Conservation (phyloP, 2,888 invertebrate species). For the Meghimatium bilineatum region DNA sequence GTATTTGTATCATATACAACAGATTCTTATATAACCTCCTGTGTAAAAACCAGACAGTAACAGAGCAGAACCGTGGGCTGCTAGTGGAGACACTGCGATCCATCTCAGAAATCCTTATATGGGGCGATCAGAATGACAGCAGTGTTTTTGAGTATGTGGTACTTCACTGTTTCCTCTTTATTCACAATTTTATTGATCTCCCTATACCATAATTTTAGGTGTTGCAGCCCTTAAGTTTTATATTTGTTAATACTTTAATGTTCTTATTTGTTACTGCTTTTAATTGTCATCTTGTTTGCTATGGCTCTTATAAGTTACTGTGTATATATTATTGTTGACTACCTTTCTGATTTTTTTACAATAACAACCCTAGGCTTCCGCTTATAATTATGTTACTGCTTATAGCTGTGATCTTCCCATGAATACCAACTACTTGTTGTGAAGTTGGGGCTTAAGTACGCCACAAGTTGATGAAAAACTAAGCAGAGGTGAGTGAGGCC, state of each 20-base stretch:
- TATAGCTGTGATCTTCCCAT: too few species aligned
- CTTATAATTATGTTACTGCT: too few species aligned
- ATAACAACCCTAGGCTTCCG: too few species aligned
- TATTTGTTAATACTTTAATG: not conserved
- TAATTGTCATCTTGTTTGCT: too few species aligned
- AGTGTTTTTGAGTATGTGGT: constrained; percentile 97
- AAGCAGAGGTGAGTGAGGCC: too few species aligned
- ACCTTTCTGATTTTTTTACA: too few species aligned
- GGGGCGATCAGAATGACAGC: constrained; percentile 99
- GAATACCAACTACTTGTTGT: too few species aligned
- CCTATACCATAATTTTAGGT: not conserved
- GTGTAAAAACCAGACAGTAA: constrained; percentile 95
- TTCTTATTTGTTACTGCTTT: too few species aligned
- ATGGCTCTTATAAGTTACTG: too few species aligned
- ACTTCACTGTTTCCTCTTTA: not conserved
- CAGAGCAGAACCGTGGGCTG: constrained; percentile 93
- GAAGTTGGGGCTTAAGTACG: too few species aligned
- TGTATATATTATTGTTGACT: too few species aligned
- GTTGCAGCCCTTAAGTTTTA: not conserved
- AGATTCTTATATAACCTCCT: constrained; percentile 93
- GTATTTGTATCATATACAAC: constrained; percentile 53
- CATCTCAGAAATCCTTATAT: constrained; percentile 98
- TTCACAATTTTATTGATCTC: not conserved
- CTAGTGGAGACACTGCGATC: constrained; percentile 96
- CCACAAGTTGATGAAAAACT: too few species aligned